Base-by-base conservation (phyloP, 2,888 invertebrate species). In the Seira musarum region DNA sequence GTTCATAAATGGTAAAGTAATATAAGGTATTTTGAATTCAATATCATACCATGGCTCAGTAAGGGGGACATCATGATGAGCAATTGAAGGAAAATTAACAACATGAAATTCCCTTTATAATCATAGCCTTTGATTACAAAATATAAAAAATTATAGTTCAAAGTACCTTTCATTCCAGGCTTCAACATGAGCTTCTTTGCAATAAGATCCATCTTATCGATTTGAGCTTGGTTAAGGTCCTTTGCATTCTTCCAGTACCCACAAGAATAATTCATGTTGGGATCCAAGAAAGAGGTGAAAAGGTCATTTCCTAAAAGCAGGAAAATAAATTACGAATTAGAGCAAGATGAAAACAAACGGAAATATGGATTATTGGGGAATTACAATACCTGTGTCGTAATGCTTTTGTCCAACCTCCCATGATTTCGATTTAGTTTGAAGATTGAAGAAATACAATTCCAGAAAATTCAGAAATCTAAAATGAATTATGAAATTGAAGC, bases 171-270 rank as follows among this genome's bases (percentile, higher is more conserved):
- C 84, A 85, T 85, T 49, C 86, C 86, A 2, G 86, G 86, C 57
- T 84, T 75, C 15, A 86, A 70, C 49, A 70, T 73, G 8, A 86
- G 25, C 63, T 86, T 86, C 21, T 74, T 74, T 1, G 78, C 86
- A 53, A 85, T 85, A 53, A 86, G 60, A 10, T 83, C 83, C 84
- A 86, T 83, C 64, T 86, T 86, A 63, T 83, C 80, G 1, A 61
- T 40, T 72, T 86, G 86, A 60, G 86, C 86, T 84, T 84, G 72
- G 0, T 65, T 76, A n/a, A 86, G 72, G 57, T 82, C 73, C 0
- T 40, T 80, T 1, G 86, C 86, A 0, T 71, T 76, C 5, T 63
- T 70, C 86, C 86, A 86, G 67, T 86, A 86, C 6, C 85, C 86
- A 60, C 86, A 85, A 30, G 61, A 66, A 79, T 86, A 85, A 46